Evolutionary conservation across 2,113 vertebrate species (phyloP), one percentile per base, ranked within the genome.

Genomic region (Cynoglossus semilaevis): DNA sequence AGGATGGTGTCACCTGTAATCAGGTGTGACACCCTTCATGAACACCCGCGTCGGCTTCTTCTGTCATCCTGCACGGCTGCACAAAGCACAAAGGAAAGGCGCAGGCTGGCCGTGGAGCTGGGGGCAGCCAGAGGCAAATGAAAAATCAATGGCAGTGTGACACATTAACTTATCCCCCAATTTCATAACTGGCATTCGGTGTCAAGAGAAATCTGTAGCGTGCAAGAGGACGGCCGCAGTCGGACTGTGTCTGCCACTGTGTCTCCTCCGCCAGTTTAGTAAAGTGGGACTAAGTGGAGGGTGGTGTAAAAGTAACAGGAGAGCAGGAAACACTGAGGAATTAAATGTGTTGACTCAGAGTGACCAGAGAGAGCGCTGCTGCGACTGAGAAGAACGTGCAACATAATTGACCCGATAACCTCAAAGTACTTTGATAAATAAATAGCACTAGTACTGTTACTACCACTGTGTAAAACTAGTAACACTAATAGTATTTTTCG

Each of bases 141-240:
- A 88, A 89, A 89, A 89, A 89, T 89, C 87, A 83, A 89, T 87
- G 85, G 64, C 63, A 56, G 81, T 82, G 79, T 89, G 85, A 89
- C 87, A 89, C 83, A 89, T 89, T 87, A 89, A 89, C 87, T 85
- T 88, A 88, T 88, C 81, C 85, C 80, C 77, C 81, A 81, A 82
- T 87, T 89, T 88, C 84, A 88, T 85, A 89, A 85, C 82, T 84
- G 87, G 74, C 85, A 84, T 82, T 80, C 42, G 74, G 79, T 85
- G 87, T 88, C 85, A 85, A 80, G 74, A 82, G 67, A 69, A 83
- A 85, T 86, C 81, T 82, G 82, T 70, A 19, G 71, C 37, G 63
- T 66, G 62, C 76, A 76, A 74, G 78, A 45, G 78, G 72, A 63
- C 58, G 49, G 73, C 47, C 34, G 71, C 71, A 77, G 82, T 74